Base-by-base conservation (phyloP, 1,140 invertebrate genomes). In the Bombus waltoni region DNA sequence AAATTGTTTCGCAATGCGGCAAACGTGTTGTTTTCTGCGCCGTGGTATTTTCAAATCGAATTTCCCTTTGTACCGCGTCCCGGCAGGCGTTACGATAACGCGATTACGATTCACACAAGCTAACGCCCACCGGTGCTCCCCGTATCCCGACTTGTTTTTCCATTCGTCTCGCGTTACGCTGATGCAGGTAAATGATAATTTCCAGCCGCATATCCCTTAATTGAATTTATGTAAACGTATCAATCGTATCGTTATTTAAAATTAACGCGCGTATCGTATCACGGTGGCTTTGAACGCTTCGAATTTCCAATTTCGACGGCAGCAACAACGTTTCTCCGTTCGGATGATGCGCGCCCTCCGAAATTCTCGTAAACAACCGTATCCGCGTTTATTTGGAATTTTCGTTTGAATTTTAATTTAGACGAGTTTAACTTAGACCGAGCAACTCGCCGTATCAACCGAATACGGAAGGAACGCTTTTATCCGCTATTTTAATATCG, bases 1-100 rank as follows among this genome's bases (percentile, higher is more conserved):
- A 75, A 89, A 89, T 89, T 89, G 87, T 90, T 77, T 89, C 74
- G 80, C 85, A 81, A 84, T 81, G 77, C 81, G 89, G 72, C 66
- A 47, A 79, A 68, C 77, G 66, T 65, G 70, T 87, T 82, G 85
- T 89, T 89, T 86, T 86, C 76, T 83, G 53, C 65, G 73, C 38
- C 80, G 73, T 70, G 80, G 73, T 86, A 86, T 86, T 86, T 77
- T 76, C 72, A 87, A 89, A 89, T 83, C 80, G 65, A 87, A 89
- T 87, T 81, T 87, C 81, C 81, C 80, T 83, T 75, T 81, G 80
- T 78, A 25, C 22, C 35, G 47, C 42, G 71, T 59, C 62, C 44
- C 35, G 42, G 79, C 79, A 53, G 28, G 59, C 38, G 70, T 71
- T 71, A 82, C 57, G 66, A 77, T 82, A 86, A 83, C 73, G 80